phyloP scores from a whole-genome alignment of 2,113 vertebrate species.

The Salvelinus sp. region DNA sequence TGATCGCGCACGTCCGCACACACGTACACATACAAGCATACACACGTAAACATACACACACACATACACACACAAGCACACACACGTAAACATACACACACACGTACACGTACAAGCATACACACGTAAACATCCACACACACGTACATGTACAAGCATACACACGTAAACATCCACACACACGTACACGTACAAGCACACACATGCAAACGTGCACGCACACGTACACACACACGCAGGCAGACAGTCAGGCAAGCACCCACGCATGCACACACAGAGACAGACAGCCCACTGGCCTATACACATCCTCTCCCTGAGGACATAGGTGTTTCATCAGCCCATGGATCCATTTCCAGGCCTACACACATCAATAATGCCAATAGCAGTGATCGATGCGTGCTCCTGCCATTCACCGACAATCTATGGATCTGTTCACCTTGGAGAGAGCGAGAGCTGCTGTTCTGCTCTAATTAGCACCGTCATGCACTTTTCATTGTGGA shows the following conservation, averaged over 20 bases:
- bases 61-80: background rate
- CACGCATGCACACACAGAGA: background rate
- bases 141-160: background rate
- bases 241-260: background rate
- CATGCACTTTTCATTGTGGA: background rate
- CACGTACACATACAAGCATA: background rate
- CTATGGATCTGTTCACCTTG: slow-evolving; percentile 22
- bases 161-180: background rate
- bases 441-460: background rate
- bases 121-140: no score
- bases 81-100: background rate
- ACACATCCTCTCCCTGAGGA: background rate
- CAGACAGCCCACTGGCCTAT: no score
- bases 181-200: background rate
- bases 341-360: slow-evolving; percentile 18
- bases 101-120: background rate
- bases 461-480: background rate
- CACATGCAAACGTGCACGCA: background rate
- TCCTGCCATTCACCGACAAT: slow-evolving; percentile 18
- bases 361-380: slow-evolving; percentile 29
- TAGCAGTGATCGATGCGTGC: slow-evolving; percentile 23
- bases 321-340: slow-evolving; percentile 29
- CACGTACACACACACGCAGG: background rate
- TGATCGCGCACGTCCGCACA: background rate
- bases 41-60: background rate